Evolutionary conservation across 2,797 vertebrate genomes (phyloP).

Genomic region (Hippopotamyrus pictus): DNA sequence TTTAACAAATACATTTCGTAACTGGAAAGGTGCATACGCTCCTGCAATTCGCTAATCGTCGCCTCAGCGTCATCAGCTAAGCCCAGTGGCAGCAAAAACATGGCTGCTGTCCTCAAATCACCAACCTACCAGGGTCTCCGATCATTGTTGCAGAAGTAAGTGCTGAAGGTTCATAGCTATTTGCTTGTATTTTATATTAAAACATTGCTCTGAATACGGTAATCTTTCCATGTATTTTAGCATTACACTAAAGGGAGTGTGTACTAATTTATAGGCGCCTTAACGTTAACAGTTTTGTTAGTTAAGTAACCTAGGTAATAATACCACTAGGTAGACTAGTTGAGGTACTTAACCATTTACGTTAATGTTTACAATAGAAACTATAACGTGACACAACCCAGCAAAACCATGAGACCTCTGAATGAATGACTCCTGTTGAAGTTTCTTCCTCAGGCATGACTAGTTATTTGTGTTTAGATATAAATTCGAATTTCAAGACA

Average conservation of each 20-base stretch:
- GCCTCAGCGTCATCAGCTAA: background rate
- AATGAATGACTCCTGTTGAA: background rate
- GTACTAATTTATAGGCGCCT: background rate
- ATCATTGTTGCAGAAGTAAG: constrained; percentile 57
- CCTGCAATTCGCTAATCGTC: background rate
- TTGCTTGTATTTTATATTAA: background rate
- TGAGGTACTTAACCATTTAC: background rate
- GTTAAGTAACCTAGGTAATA: background rate
- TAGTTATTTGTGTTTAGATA: background rate
- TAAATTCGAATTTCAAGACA: background rate
- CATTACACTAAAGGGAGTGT: background rate
- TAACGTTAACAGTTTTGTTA: background rate
- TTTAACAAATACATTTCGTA: background rate
- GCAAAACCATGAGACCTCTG: background rate
- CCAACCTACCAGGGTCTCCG: constrained; percentile 48
- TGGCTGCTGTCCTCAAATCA: constrained; percentile 63
- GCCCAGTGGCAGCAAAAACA: constrained; percentile 18
- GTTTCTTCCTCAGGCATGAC: background rate
- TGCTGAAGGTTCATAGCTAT: background rate
- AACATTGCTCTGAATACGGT: background rate
- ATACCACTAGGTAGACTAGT: background rate
- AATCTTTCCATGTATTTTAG: background rate
- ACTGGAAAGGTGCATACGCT: background rate
- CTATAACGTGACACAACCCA: background rate
- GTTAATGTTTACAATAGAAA: background rate